phyloP scores from a whole-genome alignment of 2,888 invertebrate genomes.

The Apotomis turbidana region DNA sequence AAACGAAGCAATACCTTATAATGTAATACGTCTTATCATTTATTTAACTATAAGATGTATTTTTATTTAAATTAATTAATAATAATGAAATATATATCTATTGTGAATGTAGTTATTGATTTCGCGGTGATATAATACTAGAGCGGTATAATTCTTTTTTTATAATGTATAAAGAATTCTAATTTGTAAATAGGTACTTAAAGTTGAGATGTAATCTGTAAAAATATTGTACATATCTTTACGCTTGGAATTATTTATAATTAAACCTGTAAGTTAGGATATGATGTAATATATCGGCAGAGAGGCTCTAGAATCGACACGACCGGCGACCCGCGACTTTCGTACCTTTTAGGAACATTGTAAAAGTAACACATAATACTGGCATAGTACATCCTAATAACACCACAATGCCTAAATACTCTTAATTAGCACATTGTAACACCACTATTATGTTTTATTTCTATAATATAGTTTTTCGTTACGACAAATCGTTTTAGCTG shows the following conservation, averaged over 20 bases:
- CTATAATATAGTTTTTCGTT: not conserved
- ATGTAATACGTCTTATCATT: slow-evolving; percentile 85
- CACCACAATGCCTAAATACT: not conserved
- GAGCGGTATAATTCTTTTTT: slow-evolving; percentile 80
- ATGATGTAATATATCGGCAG: slow-evolving; percentile 38
- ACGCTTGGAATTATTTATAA: slow-evolving; percentile 82
- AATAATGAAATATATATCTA: slow-evolving; percentile 73
- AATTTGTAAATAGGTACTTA: slow-evolving; percentile 84
- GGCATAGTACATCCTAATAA: not conserved
- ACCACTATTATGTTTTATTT: slow-evolving; percentile 1
- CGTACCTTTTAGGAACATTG: not conserved
- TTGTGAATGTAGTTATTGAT: slow-evolving; percentile 82
- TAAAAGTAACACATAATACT: slow-evolving; percentile 8
- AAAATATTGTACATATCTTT: slow-evolving; percentile 84
- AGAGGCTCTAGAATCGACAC: slow-evolving; percentile 29
- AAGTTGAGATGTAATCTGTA: slow-evolving; percentile 76
- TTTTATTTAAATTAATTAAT: slow-evolving; percentile 73
- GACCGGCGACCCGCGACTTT: slow-evolving; percentile 11
- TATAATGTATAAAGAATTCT: slow-evolving; percentile 82
- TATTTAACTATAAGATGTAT: slow-evolving; percentile 80
- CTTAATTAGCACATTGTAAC: not conserved
- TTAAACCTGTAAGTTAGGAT: slow-evolving; percentile 64
- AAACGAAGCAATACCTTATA: slow-evolving; percentile 91
- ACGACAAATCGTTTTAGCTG: slow-evolving; percentile 9
- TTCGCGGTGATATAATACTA: slow-evolving; percentile 81